Base-by-base conservation (phyloP, 2,888 invertebrate species). In the Polylopha cassiicola region DNA sequence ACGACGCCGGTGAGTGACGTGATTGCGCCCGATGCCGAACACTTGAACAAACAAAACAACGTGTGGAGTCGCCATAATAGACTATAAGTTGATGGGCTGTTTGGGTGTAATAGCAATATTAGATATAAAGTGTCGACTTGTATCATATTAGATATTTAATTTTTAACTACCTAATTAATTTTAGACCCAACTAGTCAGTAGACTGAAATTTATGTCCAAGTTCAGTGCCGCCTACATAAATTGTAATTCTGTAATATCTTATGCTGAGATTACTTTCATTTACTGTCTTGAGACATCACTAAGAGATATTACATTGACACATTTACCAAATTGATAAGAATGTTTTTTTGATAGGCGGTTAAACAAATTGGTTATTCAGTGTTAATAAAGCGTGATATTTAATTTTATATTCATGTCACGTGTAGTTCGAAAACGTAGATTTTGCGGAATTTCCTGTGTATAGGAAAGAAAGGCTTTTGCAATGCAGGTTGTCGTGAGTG, bases 11-110 rank as follows among this genome's bases (percentile, higher is more conserved):
- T 46, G 33, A 6, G 43, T 67, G 61, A 64, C 64, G 61, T 64
- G 63, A 66, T 49, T 39, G 28, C 36, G 53, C 53, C 53, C 55
- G 59, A n/a, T n/a, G n/a, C n/a, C 46, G 58, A 58, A 53, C 65
- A 71, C 63, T 68, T 68, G 66, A 58, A 46, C 56, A 65, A 68
- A 66, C 58, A 64, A 16, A 11, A n/a, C 3, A 15, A 9, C 7
- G 8, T 9, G 4, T 1, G 4, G 9, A 10, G 6, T 9, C 18
- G n/a, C 16, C n/a, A n/a, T n/a, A n/a, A n/a, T n/a, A n/a, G n/a
- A n/a, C n/a, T n/a, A n/a, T n/a, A n/a, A n/a, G n/a, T n/a, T n/a
- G n/a, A n/a, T n/a, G n/a, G n/a, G n/a, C n/a, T n/a, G n/a, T n/a
- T n/a, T n/a, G n/a, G n/a, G n/a, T n/a, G n/a, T n/a, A n/a, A n/a